These are phyloP conservation scores for Alfaro cultratus DNA, from an alignment of 2,797 vertebrate genomes.

Conservation along the genomic window DNA sequence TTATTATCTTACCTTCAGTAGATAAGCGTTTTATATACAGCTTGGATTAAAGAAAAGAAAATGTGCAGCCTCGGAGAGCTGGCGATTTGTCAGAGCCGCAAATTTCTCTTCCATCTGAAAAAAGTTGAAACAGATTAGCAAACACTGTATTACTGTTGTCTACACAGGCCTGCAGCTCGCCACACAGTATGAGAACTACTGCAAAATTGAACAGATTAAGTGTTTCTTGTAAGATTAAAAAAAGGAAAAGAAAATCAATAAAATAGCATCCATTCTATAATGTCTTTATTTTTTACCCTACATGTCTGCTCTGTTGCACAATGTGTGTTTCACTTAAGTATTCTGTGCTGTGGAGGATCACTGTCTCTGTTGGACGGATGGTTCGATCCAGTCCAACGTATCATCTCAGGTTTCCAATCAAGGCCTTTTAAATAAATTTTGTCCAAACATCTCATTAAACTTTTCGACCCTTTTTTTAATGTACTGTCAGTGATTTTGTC, in stretches of 20 bases:
- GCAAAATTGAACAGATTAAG: neutral
- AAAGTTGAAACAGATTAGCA: neutral
- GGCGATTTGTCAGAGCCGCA: neutral
- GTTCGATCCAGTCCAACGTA: neutral
- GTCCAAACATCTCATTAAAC: neutral
- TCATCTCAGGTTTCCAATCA: neutral
- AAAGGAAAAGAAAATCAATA: neutral
- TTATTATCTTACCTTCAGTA: neutral
- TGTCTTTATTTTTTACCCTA: neutral
- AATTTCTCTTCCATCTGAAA: neutral
- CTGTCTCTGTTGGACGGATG: neutral
- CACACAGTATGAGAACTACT: neutral
- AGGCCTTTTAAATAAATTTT: neutral
- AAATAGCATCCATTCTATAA: neutral
- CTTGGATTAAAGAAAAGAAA: neutral
- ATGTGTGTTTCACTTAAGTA: neutral
- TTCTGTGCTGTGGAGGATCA: neutral
- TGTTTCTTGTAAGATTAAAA: neutral
- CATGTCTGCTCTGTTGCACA: neutral
- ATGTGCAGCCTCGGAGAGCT: neutral
- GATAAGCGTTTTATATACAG: neutral
- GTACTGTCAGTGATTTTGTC: neutral
- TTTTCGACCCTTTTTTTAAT: neutral
- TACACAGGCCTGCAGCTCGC: neutral
- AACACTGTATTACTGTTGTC: neutral